Evolutionary conservation across 2,113 vertebrate genomes (phyloP).

Genomic region (Myotis brandtii): DNA sequence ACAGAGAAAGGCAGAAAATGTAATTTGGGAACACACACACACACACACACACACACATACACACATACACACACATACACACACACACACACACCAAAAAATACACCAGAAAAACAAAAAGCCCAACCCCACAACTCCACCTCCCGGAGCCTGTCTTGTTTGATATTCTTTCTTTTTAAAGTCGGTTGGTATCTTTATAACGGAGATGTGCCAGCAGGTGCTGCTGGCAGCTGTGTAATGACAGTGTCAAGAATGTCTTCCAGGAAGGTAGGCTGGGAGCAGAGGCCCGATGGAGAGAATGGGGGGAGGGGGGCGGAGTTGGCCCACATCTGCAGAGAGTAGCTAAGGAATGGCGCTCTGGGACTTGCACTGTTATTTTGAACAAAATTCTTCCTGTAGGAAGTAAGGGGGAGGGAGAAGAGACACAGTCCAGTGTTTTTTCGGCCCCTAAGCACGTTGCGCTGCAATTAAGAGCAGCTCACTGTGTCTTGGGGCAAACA

Average conservation of each 20-base stretch:
- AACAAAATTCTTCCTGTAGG: slow-evolving; percentile 45
- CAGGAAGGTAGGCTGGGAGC: slow-evolving; percentile 50
- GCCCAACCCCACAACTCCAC: not conserved
- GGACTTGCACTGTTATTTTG: slow-evolving; percentile 28
- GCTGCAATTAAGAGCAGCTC: not conserved
- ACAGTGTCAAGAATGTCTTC: slow-evolving; percentile 47
- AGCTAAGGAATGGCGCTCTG: not conserved
- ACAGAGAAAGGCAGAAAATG: slow-evolving; percentile 30
- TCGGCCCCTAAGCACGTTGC: not conserved
- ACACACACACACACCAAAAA: too few species aligned
- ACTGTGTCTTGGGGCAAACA: not conserved
- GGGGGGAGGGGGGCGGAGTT: not conserved
- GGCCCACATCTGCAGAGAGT: slow-evolving; percentile 24
- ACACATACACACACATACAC: too few species aligned
- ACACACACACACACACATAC: too few species aligned
- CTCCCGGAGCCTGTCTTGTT: not conserved
- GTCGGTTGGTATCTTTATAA: slow-evolving; percentile 38
- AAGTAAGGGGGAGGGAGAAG: not conserved
- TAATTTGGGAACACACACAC: not conserved
- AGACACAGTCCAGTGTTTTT: not conserved
- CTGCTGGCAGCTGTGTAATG: slow-evolving; percentile 68
- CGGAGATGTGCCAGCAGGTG: slow-evolving; percentile 63
- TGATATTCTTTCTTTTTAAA: slow-evolving; percentile 4
- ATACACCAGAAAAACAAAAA: not conserved
- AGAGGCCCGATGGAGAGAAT: slow-evolving; percentile 13